Percentiles rank a stretch among this genome's conserved stretches.
Evolutionary conservation across 2,888 invertebrate genomes (phyloP).

Genomic region (Portevinia maculata): DNA sequence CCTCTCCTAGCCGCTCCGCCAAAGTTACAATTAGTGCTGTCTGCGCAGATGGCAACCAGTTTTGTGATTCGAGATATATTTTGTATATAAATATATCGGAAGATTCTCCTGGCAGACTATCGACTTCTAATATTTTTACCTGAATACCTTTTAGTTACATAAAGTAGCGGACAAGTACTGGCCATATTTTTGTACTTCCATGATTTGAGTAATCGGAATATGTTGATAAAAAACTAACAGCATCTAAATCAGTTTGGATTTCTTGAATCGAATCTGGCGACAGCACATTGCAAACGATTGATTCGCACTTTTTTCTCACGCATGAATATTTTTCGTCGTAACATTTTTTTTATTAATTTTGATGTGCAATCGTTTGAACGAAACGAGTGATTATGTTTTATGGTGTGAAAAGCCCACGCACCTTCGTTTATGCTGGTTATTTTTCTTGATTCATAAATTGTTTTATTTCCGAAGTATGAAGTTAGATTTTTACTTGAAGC

Average conservation of each 20-base stretch:
- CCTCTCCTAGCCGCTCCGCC: conserved; percentile 15
- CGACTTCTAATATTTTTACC: conserved; percentile 53
- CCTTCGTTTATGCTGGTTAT: conserved; percentile 28
- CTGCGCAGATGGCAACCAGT: conserved; percentile 13
- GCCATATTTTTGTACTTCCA: neutral
- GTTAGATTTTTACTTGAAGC: conserved; percentile 15
- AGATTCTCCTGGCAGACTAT: conserved; percentile 41
- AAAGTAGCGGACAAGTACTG: conserved; percentile 16
- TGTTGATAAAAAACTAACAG: too few relatives aligned
- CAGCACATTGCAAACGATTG: conserved; percentile 42
- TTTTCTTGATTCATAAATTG: conserved; percentile 17
- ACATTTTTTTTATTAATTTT: conserved; percentile 4
- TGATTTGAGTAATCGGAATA: conserved; percentile 29
- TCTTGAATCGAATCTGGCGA: conserved; percentile 4
- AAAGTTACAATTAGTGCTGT: conserved; percentile 16
- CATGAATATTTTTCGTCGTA: conserved; percentile 48
- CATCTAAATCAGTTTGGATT: too few relatives aligned
- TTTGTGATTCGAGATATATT: conserved; percentile 18
- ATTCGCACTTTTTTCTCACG: conserved; percentile 34
- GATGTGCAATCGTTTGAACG: too few relatives aligned
- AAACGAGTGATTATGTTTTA: too few relatives aligned
- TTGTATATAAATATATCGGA: conserved; percentile 49
- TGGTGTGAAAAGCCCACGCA: conserved; percentile 40
- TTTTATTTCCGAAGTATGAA: conserved; percentile 22
- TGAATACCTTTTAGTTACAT: conserved; percentile 44